Base-by-base conservation (phyloP, 92 coral and sea anemone species). In the Zoanthus gigantus region DNA sequence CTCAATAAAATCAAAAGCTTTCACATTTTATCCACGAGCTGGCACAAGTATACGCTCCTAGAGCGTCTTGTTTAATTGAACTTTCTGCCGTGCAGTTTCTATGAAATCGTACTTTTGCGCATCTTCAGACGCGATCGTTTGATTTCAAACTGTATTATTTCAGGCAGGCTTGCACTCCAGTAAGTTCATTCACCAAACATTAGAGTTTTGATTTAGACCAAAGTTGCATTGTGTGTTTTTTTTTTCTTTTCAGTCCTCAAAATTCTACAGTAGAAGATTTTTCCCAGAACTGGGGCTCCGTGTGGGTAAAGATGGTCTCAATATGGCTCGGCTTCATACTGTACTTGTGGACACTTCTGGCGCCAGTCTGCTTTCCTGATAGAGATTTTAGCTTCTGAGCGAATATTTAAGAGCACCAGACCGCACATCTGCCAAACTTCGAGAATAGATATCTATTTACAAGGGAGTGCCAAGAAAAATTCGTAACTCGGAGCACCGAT, bases 331-430 rank as follows among this genome's bases (percentile, higher is more conserved):
- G 99, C 85, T 95, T 90, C 71, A 79, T 84, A 11, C 66, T 97
- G 63, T 97, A 97, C 86, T 79, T 97, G 68, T 97, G 99, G 99
- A 97, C 99, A 1, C 94, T 97, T 37, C 72, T 95, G 83, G 99
- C 98, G 34, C 99, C 99, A n/a, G 37, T 92, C 31, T 95, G 95
- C 83, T 93, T 91, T 79, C 99, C 99, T 47, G 88, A 94, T 90
- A 92, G 99, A 61, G 98, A 97, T 75, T 97, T 97, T 84, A 71
- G 73, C 58, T 63, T 79, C 84, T 31, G 57, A 60, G 60, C 18
- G 32, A 9, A 52, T 7, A 50, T 63, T 17, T 5, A 9, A 5
- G 28, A 18, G 8, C 28, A 16, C 14, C 10, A 0, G 1, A 18
- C 6, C 8, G 69, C 29, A 17, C 69, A 63, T 18, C 69, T 7